Evolutionary conservation across 2,113 vertebrate genomes (phyloP), one percentile per base, ranked within the genome.

Genomic region (Nipponia nippon): DNA sequence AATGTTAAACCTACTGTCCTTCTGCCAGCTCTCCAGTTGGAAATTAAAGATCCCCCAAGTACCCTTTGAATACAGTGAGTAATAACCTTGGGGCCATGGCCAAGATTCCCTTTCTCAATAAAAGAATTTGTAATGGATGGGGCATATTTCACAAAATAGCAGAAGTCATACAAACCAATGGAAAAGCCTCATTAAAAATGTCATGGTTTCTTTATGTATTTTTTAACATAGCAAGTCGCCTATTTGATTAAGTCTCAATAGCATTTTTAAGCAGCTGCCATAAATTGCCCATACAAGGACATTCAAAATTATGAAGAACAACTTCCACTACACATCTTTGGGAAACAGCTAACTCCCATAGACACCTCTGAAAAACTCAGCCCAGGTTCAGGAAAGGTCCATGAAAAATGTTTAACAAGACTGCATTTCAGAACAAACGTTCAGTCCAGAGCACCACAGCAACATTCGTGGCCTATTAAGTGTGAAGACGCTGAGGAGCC

Each of bases 31-130:
- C 76, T 96, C 78, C 95, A 91, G 95, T 92, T 94, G 90, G 92
- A 97, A 97, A 93, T 90, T 97, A 95, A 94, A 96, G 90, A 96
- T 95, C 85, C 50, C 58, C 85, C 88, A 91, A 95, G 76, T 73
- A 90, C 76, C 79, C 76, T 90, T 83, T 95, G 75, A 94, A 93
- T 92, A 69, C 23, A 50, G 76, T 93, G 93, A 97, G 82, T 94
- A 94, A 96, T 90, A 97, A 92, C 80, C 91, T 87, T 92, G 87
- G 75, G 67, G 61, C 36, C 18, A 21, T 52, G 81, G 87, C 76
- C 91, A 95, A 86, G 72, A 85, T 85, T 90, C 47, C 36, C 55
- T 87, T 55, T 82, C n/a, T 91, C 88, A 71, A 53, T 85, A 95
- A 81, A 90, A 83, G 25, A 90, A 88, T 83, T 94, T 89, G 46